Evolutionary conservation across 1,140 invertebrate genomes (phyloP).

Genomic region (Drosophila cardini): DNA sequence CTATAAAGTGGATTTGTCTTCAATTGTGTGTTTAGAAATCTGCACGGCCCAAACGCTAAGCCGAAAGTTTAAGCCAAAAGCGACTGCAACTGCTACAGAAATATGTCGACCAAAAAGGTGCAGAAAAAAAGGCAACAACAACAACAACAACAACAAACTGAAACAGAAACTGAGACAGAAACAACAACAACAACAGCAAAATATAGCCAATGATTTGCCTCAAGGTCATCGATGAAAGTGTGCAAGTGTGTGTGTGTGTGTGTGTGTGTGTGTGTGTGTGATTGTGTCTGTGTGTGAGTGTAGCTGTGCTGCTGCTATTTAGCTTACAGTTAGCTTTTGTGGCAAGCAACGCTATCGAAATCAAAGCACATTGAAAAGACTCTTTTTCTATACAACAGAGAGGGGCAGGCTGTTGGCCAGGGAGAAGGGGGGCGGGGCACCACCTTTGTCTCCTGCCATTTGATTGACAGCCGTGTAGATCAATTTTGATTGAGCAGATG

Average conservation of each 20-base stretch:
- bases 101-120: constrained; percentile 64
- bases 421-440: not conserved
- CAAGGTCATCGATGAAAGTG: constrained; percentile 84
- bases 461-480: constrained; percentile 62
- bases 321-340: constrained; percentile 52
- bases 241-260: constrained; percentile 9
- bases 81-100: constrained; percentile 41
- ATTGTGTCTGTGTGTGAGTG: too few relatives aligned
- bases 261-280: constrained; percentile 35
- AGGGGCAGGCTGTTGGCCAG: constrained; percentile 8
- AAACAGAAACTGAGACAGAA: constrained; percentile 33
- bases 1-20: constrained; percentile 79
- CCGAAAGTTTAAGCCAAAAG: constrained; percentile 28
- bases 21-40: constrained; percentile 71
- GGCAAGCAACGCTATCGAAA: constrained; percentile 23
- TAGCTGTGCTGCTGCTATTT: constrained; percentile 51
- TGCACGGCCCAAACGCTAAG: constrained; percentile 30
- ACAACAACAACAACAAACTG: constrained; percentile 29
- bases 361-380: constrained; percentile 38
- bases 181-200: constrained; percentile 26
- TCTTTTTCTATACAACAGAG: constrained; percentile 16
- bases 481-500: constrained; percentile 59
- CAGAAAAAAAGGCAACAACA: constrained; percentile 36
- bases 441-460: constrained; percentile 40
- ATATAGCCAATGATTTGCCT: constrained; percentile 42